Base-by-base conservation (phyloP, 2,113 vertebrate species). In the Limanda limanda region DNA sequence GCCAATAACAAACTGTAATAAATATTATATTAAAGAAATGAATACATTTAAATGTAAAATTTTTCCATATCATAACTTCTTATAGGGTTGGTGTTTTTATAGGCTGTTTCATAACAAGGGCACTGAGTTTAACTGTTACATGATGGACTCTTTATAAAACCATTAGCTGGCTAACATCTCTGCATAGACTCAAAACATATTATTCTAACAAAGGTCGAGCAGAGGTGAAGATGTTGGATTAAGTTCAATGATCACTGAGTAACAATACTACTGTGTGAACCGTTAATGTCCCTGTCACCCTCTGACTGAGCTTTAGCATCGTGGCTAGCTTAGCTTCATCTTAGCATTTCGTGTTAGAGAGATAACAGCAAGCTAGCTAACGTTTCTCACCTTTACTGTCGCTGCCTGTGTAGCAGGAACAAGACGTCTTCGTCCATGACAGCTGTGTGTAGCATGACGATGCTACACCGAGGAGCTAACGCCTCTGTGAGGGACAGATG, bases 341-440 rank as follows among this genome's bases (percentile, higher is more conserved):
- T 20, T 52, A 52, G 51, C 51, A 52, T n/a, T 52, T 3, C 51
- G 51, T n/a, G 17, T 52, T 20, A 10, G 18, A 8, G 8, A 52
- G 51, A 48, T 6, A 6, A 17, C 12, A 42, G 40, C 45, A 1
- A 48, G 5, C 12, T 12, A 6, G 27, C 23, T 4, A 31, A 18
- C 47, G 57, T 15, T 14, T 70, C 87, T 79, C 75, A 89, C 89
- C 77, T 83, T 42, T 83, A 74, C 52, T 85, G 70, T 24, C 71
- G 55, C 79, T 82, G 70, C 45, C 61, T 5, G 37, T 2, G 42
- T 72, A 20, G 35, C 1, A 10, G 75, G 61, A 66, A 3, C 18
- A 17, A 12, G 56, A 55, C 58, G 13, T 27, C 76, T 35, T 78
- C 63, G 3, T 61, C 73, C 89, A 91, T 91, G 63, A 68, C 57